Base-by-base conservation (phyloP, 2,888 invertebrate genomes). In the Xylocampa areola region DNA sequence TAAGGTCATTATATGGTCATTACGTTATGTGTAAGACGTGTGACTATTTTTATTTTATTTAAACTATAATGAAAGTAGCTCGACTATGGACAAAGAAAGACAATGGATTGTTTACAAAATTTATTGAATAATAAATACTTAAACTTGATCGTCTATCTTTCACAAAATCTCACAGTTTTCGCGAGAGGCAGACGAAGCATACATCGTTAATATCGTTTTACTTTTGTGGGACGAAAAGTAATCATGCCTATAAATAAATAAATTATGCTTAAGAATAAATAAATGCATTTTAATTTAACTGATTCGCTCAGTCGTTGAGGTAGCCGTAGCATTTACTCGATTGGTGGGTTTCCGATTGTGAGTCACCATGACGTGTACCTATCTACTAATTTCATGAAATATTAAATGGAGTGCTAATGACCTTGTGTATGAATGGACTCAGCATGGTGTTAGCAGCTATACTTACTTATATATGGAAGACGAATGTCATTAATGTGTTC, bases 101-200 rank as follows among this genome's bases (percentile, higher is more conserved):
- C 11, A 35, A 2, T 32, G 17, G 0, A 40, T 45, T 19, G 1
- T 32, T 59, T 44, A 14, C 43, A 64, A 23, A 1, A 40, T 73
- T 71, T 76, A 67, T 52, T 73, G 6, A 35, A 40, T 43, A 57
- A 65, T 68, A 73, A 66, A 63, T 61, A 68, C 67, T 73, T 71
- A 72, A 47, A 32, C 48, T 50, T 81, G 82, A 49, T 88, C 90
- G 86, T 90, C 90, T 90, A 83, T 80, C 88, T 82, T 81, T 80
- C 91, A 86, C 88, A 82, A 89, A 85, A 68, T 58, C 52, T 58
- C 49, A 58, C 44, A 25, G 40, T 65, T 63, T 85, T 89, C 68
- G 84, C 81, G 90, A 85, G 72, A 87, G 85, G 82, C 83, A 89
- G 90, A 91, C 90, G 86, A 89, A 85, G 81, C 47, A 50, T 48